Conservation (phyloP, 2,888 invertebrate species). For the Himalopsyche anomala region DNA sequence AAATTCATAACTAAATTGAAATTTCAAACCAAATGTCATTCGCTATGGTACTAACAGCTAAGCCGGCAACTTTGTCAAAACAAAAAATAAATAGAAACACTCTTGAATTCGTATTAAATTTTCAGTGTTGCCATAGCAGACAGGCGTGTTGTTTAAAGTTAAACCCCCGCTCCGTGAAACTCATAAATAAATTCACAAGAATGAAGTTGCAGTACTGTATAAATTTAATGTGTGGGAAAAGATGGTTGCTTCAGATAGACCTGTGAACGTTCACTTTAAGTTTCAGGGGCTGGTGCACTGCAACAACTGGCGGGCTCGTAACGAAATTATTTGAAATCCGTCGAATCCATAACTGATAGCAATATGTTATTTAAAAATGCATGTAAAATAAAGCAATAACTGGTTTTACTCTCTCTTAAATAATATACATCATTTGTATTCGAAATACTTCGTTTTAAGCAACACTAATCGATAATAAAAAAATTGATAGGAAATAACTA, state of each 20-base stretch:
- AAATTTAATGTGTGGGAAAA: conserved; percentile 34
- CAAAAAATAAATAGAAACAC: conserved; percentile 18
- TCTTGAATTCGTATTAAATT: conserved; percentile 26
- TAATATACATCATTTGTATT: no score
- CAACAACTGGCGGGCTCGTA: not conserved
- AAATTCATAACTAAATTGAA: not conserved
- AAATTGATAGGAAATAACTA: no score
- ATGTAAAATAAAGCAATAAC: no score
- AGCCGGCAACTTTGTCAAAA: not conserved
- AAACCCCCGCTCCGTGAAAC: conserved; percentile 30
- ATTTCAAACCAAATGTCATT: not conserved
- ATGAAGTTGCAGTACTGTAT: conserved; percentile 25
- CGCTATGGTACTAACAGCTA: not conserved
- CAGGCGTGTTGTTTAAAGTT: conserved; percentile 19
- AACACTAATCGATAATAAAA: no score
- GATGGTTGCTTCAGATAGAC: conserved; percentile 31
- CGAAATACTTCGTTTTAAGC: no score
- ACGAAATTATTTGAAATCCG: no score
- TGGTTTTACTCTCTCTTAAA: no score
- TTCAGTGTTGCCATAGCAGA: conserved; percentile 20
- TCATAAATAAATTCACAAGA: conserved; percentile 34
- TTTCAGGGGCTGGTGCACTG: not conserved
- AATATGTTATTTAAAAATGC: no score
- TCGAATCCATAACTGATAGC: no score
- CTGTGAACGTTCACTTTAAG: conserved; percentile 25